Evolutionary conservation across 2,888 invertebrate genomes (phyloP), one percentile per base, ranked within the genome.

Genomic region (Microplitis manilae): DNA sequence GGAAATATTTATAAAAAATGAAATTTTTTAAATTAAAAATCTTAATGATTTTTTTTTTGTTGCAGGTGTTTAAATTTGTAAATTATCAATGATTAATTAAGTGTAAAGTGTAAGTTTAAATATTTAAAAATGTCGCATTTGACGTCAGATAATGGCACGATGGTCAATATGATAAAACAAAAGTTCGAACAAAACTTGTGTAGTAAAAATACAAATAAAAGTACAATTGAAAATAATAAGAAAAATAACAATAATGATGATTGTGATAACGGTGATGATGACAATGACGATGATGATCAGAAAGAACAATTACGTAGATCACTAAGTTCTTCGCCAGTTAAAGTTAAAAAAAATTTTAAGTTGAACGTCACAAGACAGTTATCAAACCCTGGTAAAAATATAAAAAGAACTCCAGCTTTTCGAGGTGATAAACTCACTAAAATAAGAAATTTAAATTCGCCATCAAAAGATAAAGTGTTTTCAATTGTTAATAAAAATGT

Each of bases 321-420:
- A 20, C 50, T 77, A 60, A 82, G 79, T 73, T 79, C 77, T 0
- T 82, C 82, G 6, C 82, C 82, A 0, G 77, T 81, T 13, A 81
- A 80, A 68, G 70, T 71, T 5, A 81, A 81, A 39, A 79, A 78
- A 50, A 83, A 77, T 77, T 73, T 80, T 6, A 81, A 79, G 83
- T 90, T 89, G 41, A 81, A 87, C 6, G 81, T 92, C 6, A 86
- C 90, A 0, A 86, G 92, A 0, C 92, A 92, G 82, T 86, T 84
- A 0, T 92, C 92, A 81, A 92, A 92, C 80, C 92, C 92, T 0
- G 90, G 91, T 0, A 92, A 92, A 77, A 92, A 92, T 81, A 92
- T 92, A n/a, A 92, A 92, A 85, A 86, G 93, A 72, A 92, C 91
- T 40, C 93, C 92, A 8, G 93, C 93, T 1, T 93, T 93, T 84